Conservation (phyloP, 2,113 vertebrate species). For the Scortum barcoo region DNA sequence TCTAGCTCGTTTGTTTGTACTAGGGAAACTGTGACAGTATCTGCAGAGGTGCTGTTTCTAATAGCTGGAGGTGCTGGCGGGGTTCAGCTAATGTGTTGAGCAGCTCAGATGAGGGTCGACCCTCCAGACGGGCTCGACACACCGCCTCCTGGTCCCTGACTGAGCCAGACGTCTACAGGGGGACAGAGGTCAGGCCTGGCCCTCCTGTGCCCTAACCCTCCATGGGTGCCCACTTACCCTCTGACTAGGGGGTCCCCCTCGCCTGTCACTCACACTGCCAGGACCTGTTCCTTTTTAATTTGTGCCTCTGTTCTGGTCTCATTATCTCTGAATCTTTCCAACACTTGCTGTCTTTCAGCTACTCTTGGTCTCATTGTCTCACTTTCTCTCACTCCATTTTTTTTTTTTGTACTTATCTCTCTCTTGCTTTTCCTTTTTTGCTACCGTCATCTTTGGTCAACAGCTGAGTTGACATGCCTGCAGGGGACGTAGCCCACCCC, state of each 20-base stretch:
- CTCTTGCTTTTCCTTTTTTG: constrained; percentile 61
- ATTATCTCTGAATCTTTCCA: constrained; percentile 22
- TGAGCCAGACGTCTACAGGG: constrained; percentile 73
- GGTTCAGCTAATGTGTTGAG: constrained; percentile 41
- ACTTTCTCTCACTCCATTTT: constrained; percentile 34
- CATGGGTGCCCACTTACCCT: constrained; percentile 81
- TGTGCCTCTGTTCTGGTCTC: constrained; percentile 25
- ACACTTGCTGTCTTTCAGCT: background rate
- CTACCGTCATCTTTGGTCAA: constrained; percentile 70
- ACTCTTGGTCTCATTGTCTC: constrained; percentile 18
- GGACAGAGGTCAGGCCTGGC: constrained; percentile 74
- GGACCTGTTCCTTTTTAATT: constrained; percentile 29
- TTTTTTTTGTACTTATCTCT: constrained; percentile 52
- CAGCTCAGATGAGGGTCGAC: constrained; percentile 54
- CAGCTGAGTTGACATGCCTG: constrained; percentile 79
- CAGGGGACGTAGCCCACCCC: constrained; percentile 52
- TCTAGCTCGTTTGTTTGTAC: constrained; percentile 55
- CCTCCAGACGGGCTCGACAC: constrained; percentile 65
- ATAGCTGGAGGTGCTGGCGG: constrained; percentile 44
- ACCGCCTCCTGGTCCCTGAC: constrained; percentile 56
- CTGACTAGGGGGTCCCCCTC: constrained; percentile 75
- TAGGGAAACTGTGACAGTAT: constrained; percentile 33
- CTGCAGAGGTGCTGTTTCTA: constrained; percentile 47
- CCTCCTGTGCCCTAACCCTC: constrained; percentile 80
- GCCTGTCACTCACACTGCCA: constrained; percentile 71